phyloP scores from a whole-genome alignment of 2,888 invertebrate species.

The Protula sp. region DNA sequence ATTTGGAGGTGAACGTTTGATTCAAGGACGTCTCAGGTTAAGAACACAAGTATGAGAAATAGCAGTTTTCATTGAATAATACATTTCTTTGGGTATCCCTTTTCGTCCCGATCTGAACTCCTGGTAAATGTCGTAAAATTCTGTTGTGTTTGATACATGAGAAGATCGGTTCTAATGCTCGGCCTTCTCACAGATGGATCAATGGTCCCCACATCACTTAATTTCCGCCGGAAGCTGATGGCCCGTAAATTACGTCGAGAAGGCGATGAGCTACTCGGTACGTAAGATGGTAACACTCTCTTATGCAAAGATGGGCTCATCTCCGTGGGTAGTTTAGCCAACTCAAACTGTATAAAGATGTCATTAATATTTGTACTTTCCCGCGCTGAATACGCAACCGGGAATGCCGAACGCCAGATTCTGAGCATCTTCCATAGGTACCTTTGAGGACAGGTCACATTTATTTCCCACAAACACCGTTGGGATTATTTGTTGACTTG shows the following conservation, averaged over 20 bases:
- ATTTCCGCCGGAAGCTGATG: slow-evolving; percentile 74
- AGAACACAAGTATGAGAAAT: too few species aligned
- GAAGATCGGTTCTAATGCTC: slow-evolving; percentile 79
- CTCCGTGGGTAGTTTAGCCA: slow-evolving; percentile 76
- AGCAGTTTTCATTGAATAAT: too few species aligned
- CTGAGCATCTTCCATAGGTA: slow-evolving; percentile 2
- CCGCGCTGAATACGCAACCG: slow-evolving; percentile 60
- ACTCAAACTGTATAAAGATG: slow-evolving; percentile 75
- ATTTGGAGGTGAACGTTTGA: too few species aligned
- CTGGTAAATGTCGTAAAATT: not conserved
- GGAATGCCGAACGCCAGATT: not conserved
- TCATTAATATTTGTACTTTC: slow-evolving; percentile 76
- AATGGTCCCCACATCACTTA: slow-evolving; percentile 79
- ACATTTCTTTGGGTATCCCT: too few species aligned
- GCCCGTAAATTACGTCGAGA: slow-evolving; percentile 23
- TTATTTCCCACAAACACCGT: slow-evolving; percentile 86
- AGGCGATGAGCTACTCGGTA: slow-evolving; percentile 22
- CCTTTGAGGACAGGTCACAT: slow-evolving; percentile 59
- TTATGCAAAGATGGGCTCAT: slow-evolving; percentile 81
- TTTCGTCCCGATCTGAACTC: too few species aligned
- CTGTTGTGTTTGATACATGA: slow-evolving; percentile 70
- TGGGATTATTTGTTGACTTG: slow-evolving; percentile 53
- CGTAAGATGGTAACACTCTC: slow-evolving; percentile 61
- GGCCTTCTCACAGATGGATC: slow-evolving; percentile 83
- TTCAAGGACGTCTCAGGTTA: too few species aligned